A percentile compares a stretch with the other conserved stretches of the same genome.
Evolutionary conservation across 2,888 invertebrate genomes (phyloP).

Genomic region (Cabera pusaria): DNA sequence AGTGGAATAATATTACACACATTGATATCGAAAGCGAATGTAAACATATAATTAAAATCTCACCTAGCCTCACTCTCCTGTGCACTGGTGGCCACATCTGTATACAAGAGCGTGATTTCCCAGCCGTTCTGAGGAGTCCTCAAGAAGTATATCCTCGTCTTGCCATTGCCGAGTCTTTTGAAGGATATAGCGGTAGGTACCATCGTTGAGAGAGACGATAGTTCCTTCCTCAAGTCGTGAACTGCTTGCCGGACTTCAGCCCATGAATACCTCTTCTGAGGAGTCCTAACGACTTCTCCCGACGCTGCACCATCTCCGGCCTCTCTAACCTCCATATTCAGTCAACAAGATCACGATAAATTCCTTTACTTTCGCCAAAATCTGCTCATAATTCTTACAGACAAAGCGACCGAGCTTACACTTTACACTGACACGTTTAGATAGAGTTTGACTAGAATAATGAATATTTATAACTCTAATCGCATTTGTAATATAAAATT

Average conservation of each 20-base stretch:
- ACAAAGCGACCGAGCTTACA: constrained; percentile 26
- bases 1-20: too few species aligned
- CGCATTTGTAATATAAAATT: constrained; percentile 41
- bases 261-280: constrained; percentile 85
- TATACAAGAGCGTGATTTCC: constrained; percentile 94
- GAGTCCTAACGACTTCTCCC: constrained; percentile 59
- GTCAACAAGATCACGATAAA: constrained; percentile 20
- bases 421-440: constrained; percentile 25
- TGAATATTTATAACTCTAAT: constrained; percentile 30
- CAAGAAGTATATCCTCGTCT: constrained; percentile 94
- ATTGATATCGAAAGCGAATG: too few species aligned
- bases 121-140: constrained; percentile 94
- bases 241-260: constrained; percentile 91
- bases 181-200: constrained; percentile 93
- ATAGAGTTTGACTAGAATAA: constrained; percentile 21
- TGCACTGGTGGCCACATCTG: constrained; percentile 89
- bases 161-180: constrained; percentile 89
- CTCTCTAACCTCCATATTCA: constrained; percentile 70
- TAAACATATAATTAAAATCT: constrained; percentile 26
- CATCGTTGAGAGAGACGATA: constrained; percentile 91
- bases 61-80: constrained; percentile 79
- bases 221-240: constrained; percentile 89
- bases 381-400: constrained; percentile 20
- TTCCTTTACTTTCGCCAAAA: constrained; percentile 19
- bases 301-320: constrained; percentile 75